Base-by-base conservation (phyloP, 2,113 vertebrate genomes). In the Butorides virescens region DNA sequence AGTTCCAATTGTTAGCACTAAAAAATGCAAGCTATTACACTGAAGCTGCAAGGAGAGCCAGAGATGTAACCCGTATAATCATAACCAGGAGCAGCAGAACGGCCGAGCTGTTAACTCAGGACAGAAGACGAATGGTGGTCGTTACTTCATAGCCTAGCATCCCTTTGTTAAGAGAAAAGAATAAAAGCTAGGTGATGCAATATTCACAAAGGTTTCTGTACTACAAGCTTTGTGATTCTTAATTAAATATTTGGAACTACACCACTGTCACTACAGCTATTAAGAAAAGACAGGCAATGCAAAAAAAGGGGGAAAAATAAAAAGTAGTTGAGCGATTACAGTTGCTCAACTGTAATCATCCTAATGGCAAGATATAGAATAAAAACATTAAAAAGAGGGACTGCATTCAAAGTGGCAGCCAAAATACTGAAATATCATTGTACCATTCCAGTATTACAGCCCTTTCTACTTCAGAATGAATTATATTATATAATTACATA, bases 131-230 rank as follows among this genome's bases (percentile, higher is more conserved):
- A 59, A 58, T 6, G 17, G 59, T 16, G 30, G 42, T 32, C 3
- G 0, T 74, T 47, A 79, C 52, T 52, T 65, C 77, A 46, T 36
- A 93, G 62, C 58, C 44, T 16, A 58, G 23, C n/a, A 77, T 8
- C 26, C 47, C 42, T 46, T 53, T 0, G 0, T 19, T 55, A 47
- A 46, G n/a, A 13, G 56, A 26, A 39, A 20, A 55, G 50, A 73
- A 39, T 18, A 27, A 61, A 89, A 78, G 36, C 44, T 10, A n/a
- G 30, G 50, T 62, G 76, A 78, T 89, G 61, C 44, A 87, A 76
- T n/a, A 81, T 27, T 72, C 86, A 47, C 44, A 61, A 20, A 82
- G 73, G 13, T 58, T 83, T 71, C 83, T 67, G 68, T 67, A n/a
- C 68, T 73, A 6, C 12, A 49, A 79, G 56, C 17, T 59, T 10